Conservation (phyloP, 2,797 vertebrate species). For the Morelia viridis region DNA sequence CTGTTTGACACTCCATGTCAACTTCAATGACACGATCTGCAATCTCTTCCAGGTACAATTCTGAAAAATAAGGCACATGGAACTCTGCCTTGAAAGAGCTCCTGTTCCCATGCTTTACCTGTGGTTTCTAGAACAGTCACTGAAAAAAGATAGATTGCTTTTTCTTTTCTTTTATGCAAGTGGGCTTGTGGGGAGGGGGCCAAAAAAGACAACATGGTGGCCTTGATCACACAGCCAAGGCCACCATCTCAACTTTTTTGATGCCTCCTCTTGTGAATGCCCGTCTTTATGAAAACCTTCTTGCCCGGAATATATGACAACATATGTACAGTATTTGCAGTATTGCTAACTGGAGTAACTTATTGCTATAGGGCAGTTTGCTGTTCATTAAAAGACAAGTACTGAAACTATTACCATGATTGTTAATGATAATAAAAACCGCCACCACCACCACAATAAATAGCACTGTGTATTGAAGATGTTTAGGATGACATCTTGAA, state of each 20-base stretch:
- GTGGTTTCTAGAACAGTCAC: neutral
- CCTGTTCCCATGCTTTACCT: slow-evolving; percentile 26
- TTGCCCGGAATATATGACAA: neutral
- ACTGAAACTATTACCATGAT: neutral
- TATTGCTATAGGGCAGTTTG: neutral
- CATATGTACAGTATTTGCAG: neutral
- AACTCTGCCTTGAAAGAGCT: slow-evolving; percentile 19
- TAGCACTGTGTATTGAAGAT: neutral
- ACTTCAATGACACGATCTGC: slow-evolving; percentile 74
- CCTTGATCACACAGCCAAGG: neutral
- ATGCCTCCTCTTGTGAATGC: neutral
- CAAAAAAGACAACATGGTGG: neutral
- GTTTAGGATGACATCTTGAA: neutral
- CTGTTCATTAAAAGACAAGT: neutral
- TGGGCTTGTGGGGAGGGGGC: neutral
- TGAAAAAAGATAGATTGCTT: neutral
- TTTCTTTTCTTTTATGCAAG: neutral
- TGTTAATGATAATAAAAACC: neutral
- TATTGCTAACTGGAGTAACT: neutral
- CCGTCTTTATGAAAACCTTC: neutral
- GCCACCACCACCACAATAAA: neutral
- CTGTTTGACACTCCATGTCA: slow-evolving; percentile 89
- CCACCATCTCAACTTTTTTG: neutral
- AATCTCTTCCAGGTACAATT: slow-evolving; percentile 91
- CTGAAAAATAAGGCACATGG: slow-evolving; percentile 66